Evolutionary conservation across 2,113 vertebrate species (phyloP).

Genomic region (Leptobrachium ailaonicum): DNA sequence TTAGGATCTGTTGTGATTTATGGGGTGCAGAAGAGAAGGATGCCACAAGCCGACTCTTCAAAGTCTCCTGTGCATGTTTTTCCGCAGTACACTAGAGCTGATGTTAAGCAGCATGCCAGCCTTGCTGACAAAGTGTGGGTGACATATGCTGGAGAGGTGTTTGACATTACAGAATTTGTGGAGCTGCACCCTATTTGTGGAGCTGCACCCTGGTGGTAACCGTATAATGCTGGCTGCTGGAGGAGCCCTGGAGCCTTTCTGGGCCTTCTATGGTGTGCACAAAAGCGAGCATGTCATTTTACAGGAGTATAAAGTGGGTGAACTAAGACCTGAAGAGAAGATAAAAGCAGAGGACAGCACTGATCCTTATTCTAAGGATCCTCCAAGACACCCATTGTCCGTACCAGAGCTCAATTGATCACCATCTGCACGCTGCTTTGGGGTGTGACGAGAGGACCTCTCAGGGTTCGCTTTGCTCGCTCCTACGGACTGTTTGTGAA

Average conservation of each 20-base stretch:
- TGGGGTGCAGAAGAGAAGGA: too few relatives aligned
- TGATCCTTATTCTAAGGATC: constrained; percentile 75
- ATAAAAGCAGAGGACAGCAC: constrained; percentile 8
- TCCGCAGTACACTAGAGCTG: constrained; percentile 77
- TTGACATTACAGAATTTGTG: constrained; percentile 61
- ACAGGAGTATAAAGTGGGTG: constrained; percentile 84
- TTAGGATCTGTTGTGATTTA: too few relatives aligned
- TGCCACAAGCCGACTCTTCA: constrained; percentile 44
- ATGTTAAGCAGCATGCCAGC: constrained; percentile 77
- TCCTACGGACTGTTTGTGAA: too few relatives aligned
- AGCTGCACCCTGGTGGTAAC: constrained; percentile 87
- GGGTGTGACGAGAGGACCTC: too few relatives aligned
- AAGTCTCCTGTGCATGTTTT: constrained; percentile 35
- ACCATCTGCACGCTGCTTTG: too few relatives aligned
- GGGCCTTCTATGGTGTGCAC: constrained; percentile 89
- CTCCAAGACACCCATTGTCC: too few relatives aligned
- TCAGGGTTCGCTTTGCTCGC: too few relatives aligned
- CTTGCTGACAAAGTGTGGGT: constrained; percentile 82
- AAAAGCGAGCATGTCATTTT: constrained; percentile 83
- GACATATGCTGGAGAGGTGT: constrained; percentile 81
- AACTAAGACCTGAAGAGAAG: constrained; percentile 74
- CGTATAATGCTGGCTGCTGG: constrained; percentile 90
- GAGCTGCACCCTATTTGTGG: constrained; percentile 84
- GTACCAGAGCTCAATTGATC: too few relatives aligned
- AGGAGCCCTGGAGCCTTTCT: constrained; percentile 87